Evolutionary conservation across 2,888 invertebrate species (phyloP).

Genomic region (Mystacides longicornis): DNA sequence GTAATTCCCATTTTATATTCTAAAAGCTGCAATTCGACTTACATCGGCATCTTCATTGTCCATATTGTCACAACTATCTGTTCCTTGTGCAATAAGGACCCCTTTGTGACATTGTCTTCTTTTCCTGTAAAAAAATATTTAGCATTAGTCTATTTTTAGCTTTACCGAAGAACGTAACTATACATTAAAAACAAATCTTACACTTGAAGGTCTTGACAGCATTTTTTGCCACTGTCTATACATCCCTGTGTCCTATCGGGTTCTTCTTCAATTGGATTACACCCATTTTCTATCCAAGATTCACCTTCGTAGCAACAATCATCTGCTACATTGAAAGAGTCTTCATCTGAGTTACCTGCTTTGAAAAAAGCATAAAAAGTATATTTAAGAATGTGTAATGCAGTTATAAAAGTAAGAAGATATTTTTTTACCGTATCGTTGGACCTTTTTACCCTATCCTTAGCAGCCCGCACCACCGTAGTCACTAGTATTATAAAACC

Average conservation of each 20-base stretch:
- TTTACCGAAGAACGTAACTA: too few relatives aligned
- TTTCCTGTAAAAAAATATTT: too few relatives aligned
- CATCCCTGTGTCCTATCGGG: conserved; percentile 16
- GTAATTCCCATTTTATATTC: not conserved
- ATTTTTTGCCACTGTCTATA: conserved; percentile 13
- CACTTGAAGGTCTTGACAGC: conserved; percentile 15
- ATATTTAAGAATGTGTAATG: too few relatives aligned
- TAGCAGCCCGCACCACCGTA: too few relatives aligned
- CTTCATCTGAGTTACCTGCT: too few relatives aligned
- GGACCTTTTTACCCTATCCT: too few relatives aligned
- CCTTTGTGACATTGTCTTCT: conserved; percentile 12
- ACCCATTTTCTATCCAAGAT: conserved; percentile 18
- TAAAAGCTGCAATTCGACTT: conserved; percentile 1
- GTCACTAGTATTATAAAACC: too few relatives aligned
- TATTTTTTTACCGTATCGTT: too few relatives aligned
- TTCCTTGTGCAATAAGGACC: conserved; percentile 13
- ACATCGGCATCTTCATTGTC: conserved; percentile 6
- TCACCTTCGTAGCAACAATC: conserved; percentile 18
- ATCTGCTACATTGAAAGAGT: conserved; percentile 1
- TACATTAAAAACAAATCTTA: too few relatives aligned
- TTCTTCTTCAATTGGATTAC: conserved; percentile 14
- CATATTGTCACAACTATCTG: conserved; percentile 9
- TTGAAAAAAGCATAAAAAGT: too few relatives aligned
- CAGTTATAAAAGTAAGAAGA: too few relatives aligned
- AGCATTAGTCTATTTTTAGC: too few relatives aligned